Evolutionary conservation across 2,888 invertebrate species (phyloP).

Genomic region (Osmoderma eremita): DNA sequence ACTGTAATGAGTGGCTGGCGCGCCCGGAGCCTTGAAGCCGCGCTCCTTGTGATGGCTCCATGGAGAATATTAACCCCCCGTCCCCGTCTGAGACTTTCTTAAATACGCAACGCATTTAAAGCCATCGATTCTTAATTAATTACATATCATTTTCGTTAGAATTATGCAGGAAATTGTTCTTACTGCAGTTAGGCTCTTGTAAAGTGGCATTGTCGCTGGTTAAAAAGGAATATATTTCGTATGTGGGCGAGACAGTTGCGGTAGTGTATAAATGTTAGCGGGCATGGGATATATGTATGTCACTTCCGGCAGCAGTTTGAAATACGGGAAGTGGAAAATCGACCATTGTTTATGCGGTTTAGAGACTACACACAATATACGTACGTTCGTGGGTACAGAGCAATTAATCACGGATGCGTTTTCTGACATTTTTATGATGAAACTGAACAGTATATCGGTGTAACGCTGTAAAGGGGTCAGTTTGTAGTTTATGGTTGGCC

Average conservation of each 20-base stretch:
- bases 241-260: neutral
- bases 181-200: neutral
- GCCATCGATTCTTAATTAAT: conserved; percentile 58
- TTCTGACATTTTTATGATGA: conserved; percentile 61
- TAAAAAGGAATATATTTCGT: neutral
- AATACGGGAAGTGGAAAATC: conserved; percentile 29
- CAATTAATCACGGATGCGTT: conserved; percentile 54
- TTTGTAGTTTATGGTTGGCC: conserved; percentile 58
- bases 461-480: conserved; percentile 57
- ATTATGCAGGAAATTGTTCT: neutral
- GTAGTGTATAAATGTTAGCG: conserved; percentile 1
- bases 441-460: conserved; percentile 47
- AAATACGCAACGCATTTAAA: conserved; percentile 58
- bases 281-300: conserved; percentile 12
- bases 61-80: conserved; percentile 58
- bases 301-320: conserved; percentile 11
- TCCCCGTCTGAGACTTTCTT: conserved; percentile 54
- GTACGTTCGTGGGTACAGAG: conserved; percentile 18
- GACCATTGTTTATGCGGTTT: conserved; percentile 32
- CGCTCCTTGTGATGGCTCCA: conserved; percentile 57
- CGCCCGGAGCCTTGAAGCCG: conserved; percentile 51
- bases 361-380: conserved; percentile 7
- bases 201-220: neutral
- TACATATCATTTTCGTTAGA: conserved; percentile 27
- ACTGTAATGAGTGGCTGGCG: conserved; percentile 58